These are phyloP conservation scores for Fratercula arctica DNA, from an alignment of 2,797 vertebrate species.

Conservation along the genomic window DNA sequence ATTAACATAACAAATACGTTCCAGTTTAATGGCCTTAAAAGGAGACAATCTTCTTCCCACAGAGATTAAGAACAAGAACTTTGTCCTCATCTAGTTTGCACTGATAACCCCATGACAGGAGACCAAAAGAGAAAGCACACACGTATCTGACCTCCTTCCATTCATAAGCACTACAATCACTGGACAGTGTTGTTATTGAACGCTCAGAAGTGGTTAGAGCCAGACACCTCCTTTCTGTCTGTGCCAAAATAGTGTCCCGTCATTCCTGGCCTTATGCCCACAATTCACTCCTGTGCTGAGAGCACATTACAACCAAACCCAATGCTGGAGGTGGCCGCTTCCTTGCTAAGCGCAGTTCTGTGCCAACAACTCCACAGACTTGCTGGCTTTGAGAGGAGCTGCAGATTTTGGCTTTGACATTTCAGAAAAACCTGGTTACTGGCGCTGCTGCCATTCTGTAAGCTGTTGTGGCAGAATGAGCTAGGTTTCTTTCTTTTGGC, in stretches of 20 bases:
- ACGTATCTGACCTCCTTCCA: background rate
- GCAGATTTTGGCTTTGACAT: background rate
- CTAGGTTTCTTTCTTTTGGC: background rate
- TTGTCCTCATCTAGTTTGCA: background rate
- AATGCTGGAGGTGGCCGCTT: background rate
- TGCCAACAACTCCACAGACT: background rate
- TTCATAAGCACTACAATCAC: conserved; percentile 4
- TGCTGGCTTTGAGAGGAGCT: background rate
- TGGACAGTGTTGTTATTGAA: conserved; percentile 16
- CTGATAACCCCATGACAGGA: background rate
- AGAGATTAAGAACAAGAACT: background rate
- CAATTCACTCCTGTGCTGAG: background rate
- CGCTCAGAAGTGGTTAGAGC: background rate
- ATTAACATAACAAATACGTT: background rate
- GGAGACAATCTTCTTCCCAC: background rate
- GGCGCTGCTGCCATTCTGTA: background rate
- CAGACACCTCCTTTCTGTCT: conserved; percentile 3
- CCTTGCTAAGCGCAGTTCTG: background rate
- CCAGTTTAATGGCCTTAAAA: background rate
- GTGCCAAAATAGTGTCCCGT: conserved; percentile 33
- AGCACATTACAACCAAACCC: background rate
- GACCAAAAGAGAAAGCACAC: background rate
- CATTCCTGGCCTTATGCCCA: background rate
- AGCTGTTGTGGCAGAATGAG: background rate
- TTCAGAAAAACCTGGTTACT: background rate